These are phyloP conservation scores for Malacoctenus gilli DNA, from an alignment of 2,797 vertebrate species.

Conservation along the genomic window DNA sequence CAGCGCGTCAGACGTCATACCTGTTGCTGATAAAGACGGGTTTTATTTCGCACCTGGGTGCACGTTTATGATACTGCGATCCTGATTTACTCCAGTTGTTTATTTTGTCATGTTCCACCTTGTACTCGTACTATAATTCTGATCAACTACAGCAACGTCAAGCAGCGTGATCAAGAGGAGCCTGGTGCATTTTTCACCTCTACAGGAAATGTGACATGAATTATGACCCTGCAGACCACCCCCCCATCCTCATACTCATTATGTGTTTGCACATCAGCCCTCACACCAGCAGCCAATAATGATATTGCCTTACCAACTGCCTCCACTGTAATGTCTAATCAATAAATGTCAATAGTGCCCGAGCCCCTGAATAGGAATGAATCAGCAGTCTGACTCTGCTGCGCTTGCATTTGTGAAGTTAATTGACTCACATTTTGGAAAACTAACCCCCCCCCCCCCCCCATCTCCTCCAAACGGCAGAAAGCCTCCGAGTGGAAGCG, in stretches of 20 bases:
- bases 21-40: slow-evolving; percentile 58
- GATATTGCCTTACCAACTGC: slow-evolving; percentile 23
- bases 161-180: too few species aligned
- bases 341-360: slow-evolving; percentile 54
- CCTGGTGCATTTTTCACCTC: too few species aligned
- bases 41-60: not conserved
- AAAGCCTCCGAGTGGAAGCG: slow-evolving; percentile 9
- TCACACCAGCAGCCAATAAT: slow-evolving; percentile 32
- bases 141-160: too few species aligned
- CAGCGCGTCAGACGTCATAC: slow-evolving; percentile 34
- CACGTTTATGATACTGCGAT: too few species aligned
- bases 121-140: too few species aligned
- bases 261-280: slow-evolving; percentile 9
- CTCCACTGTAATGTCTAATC: slow-evolving; percentile 42
- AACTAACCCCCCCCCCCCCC: too few species aligned
- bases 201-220: not conserved
- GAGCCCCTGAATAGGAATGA: slow-evolving; percentile 40
- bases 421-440: slow-evolving; percentile 40
- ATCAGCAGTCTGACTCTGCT: slow-evolving; percentile 61
- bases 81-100: too few species aligned
- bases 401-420: slow-evolving; percentile 42
- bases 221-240: not conserved
- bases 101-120: too few species aligned
- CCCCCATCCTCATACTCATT: slow-evolving; percentile 7
- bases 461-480: too few species aligned